phyloP scores from a whole-genome alignment of 37 sponge, comb jelly and placozoan species.

The Cladorhizidae sp. region DNA sequence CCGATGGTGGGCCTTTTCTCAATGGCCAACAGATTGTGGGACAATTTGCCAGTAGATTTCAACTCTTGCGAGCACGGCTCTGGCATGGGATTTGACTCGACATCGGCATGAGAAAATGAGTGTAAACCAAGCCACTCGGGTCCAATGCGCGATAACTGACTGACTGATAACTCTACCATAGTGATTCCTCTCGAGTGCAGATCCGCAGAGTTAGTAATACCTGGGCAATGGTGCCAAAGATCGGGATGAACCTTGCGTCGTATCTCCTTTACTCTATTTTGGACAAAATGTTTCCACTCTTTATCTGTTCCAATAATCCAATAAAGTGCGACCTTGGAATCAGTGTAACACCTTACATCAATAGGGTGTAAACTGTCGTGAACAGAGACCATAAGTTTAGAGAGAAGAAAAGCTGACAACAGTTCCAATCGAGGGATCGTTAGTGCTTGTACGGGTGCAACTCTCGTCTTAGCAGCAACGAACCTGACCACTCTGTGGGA shows the following conservation, averaged over 20 bases:
- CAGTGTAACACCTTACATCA: constrained; percentile 42
- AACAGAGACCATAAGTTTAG: constrained; percentile 28
- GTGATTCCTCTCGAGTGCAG: constrained; percentile 35
- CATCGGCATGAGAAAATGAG: not conserved
- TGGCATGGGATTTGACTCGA: constrained; percentile 24
- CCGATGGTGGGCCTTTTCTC: too few relatives aligned
- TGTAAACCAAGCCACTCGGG: constrained; percentile 36
- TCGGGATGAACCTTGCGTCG: constrained; percentile 21
- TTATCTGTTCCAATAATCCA: constrained; percentile 41
- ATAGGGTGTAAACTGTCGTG: constrained; percentile 9
- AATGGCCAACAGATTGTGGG: too few relatives aligned
- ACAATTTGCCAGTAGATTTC: constrained; percentile 9
- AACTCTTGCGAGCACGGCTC: constrained; percentile 26
- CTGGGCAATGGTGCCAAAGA: constrained; percentile 49
- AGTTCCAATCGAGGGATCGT: constrained; percentile 55
- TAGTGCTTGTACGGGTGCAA: constrained; percentile 42
- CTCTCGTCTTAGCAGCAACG: constrained; percentile 58
- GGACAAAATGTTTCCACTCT: constrained; percentile 55
- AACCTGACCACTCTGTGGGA: constrained; percentile 6
- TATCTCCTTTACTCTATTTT: constrained; percentile 35
- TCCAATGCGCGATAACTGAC: constrained; percentile 45
- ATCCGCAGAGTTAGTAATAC: constrained; percentile 33
- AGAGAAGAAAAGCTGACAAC: constrained; percentile 42
- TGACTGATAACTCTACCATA: constrained; percentile 33
- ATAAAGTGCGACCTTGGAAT: constrained; percentile 55